Evolutionary conservation across 2,113 vertebrate species (phyloP).

Genomic region (Erpornis zantholeuca): DNA sequence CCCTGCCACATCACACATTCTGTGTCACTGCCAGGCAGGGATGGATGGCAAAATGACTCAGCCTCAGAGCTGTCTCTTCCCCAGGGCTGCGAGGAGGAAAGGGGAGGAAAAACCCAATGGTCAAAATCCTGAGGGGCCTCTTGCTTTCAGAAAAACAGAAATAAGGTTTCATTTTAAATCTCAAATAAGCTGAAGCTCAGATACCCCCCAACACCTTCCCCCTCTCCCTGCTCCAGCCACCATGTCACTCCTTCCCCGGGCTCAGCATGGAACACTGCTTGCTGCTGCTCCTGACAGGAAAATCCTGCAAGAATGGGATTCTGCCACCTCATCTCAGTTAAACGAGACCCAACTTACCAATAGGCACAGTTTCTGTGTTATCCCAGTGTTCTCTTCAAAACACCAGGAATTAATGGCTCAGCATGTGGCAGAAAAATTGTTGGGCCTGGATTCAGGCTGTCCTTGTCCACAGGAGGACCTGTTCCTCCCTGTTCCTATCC

Average conservation of each 20-base stretch:
- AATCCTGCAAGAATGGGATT: background rate
- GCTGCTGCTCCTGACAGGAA: background rate
- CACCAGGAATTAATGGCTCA: background rate
- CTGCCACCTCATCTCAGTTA: background rate
- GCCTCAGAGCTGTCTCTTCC: background rate
- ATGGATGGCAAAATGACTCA: accelerated
- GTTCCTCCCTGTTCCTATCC: background rate
- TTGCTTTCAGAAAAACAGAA: background rate
- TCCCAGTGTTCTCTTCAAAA: background rate
- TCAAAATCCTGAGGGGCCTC: background rate
- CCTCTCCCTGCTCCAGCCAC: background rate
- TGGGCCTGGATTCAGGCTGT: background rate
- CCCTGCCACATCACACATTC: background rate
- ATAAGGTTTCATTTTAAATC: background rate
- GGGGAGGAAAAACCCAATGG: background rate
- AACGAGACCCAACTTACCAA: background rate
- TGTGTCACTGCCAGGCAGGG: background rate
- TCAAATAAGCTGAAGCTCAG: background rate
- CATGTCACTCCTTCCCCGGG: background rate
- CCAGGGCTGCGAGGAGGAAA: background rate
- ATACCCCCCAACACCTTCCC: too few relatives aligned
- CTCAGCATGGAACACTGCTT: background rate
- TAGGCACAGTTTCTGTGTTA: accelerated
- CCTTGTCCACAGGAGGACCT: background rate
- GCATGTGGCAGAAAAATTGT: accelerated